Evolutionary conservation across 2,797 vertebrate species (phyloP).

Genomic region (Argentina silus): DNA sequence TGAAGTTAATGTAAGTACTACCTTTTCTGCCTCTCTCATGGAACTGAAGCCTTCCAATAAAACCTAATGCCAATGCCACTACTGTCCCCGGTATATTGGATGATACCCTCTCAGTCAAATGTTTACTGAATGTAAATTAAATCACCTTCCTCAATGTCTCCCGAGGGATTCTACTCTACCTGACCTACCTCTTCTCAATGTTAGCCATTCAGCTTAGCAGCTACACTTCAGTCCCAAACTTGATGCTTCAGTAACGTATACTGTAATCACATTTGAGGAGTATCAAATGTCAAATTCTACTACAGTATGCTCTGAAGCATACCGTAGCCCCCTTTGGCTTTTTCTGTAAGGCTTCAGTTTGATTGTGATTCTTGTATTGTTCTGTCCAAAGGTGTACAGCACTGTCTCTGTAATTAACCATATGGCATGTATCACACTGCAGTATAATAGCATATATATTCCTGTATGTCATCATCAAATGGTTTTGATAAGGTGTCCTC

Average conservation of each 20-base stretch:
- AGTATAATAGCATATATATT: background rate
- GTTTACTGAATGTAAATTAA: background rate
- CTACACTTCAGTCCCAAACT: background rate
- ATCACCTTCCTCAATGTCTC: background rate
- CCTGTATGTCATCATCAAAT: no score
- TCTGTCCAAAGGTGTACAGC: background rate
- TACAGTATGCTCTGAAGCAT: no score
- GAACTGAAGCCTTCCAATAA: constrained; percentile 69
- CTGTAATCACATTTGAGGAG: background rate
- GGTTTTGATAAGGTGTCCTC: background rate
- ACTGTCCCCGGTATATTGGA: no score
- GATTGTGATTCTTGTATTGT: constrained; percentile 29
- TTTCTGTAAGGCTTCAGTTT: constrained; percentile 68
- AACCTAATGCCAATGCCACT: constrained; percentile 36
- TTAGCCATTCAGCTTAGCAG: no score
- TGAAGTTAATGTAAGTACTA: constrained; percentile 93
- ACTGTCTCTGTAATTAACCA: background rate
- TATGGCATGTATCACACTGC: background rate
- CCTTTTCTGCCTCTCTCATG: constrained; percentile 51
- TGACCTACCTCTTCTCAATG: background rate
- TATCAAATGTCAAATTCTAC: background rate
- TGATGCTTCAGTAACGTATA: background rate
- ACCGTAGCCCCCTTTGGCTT: constrained; percentile 36
- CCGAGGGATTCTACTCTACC: background rate
- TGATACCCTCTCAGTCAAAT: no score